These are phyloP conservation scores for Phlogophora meticulosa DNA, from an alignment of 2,888 invertebrate genomes.

Conservation along the genomic window DNA sequence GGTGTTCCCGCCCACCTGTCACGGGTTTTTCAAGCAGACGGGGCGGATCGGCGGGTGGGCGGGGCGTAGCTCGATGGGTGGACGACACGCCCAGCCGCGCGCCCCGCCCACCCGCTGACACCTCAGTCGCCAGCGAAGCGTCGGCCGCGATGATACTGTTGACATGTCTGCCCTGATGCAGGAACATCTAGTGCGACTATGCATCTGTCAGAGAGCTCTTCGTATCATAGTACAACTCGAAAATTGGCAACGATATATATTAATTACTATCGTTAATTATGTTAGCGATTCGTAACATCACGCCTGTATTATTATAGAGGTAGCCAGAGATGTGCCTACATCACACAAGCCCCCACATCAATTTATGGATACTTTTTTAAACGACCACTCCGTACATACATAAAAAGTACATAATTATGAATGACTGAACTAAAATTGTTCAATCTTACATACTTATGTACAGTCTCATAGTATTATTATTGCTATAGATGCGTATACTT, in stretches of 20 bases:
- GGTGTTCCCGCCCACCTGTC: conserved; percentile 85
- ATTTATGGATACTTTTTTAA: not conserved
- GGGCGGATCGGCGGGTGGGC: conserved; percentile 80
- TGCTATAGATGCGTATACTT: no score
- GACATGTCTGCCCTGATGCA: conserved; percentile 46
- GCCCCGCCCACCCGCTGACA: conserved; percentile 85
- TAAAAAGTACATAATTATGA: not conserved
- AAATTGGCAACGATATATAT: not conserved
- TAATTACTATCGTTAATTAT: not conserved
- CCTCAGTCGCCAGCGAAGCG: conserved; percentile 85
- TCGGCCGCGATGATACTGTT: conserved; percentile 81
- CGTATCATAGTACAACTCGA: no score
- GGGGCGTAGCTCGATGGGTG: conserved; percentile 71
- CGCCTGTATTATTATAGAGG: not conserved
- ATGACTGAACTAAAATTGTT: no score
- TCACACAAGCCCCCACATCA: no score
- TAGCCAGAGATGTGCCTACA: not conserved
- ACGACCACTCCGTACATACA: not conserved
- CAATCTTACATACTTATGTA: no score
- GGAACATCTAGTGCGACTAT: not conserved
- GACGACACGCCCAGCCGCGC: conserved; percentile 77
- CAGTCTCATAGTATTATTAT: not conserved
- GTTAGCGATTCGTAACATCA: not conserved
- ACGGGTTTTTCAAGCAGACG: conserved; percentile 79
- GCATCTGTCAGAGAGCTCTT: not conserved